These are phyloP conservation scores for Zelleria hepariella DNA, from an alignment of 2,888 invertebrate genomes.

Conservation along the genomic window DNA sequence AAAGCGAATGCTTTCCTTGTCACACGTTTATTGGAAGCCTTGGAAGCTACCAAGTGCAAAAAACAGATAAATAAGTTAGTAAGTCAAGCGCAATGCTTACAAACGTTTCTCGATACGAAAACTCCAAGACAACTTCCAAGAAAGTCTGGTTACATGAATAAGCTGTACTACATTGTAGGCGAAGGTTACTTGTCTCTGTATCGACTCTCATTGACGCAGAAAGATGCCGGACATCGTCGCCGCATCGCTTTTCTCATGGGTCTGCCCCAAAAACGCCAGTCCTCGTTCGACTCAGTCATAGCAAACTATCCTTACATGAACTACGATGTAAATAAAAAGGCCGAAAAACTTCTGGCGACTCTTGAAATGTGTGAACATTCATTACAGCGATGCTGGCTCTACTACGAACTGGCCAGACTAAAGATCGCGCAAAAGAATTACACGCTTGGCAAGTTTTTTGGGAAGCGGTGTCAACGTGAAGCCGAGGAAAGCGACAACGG, in stretches of 20 bases:
- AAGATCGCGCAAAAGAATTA: constrained; percentile 56
- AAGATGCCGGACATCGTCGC: constrained; percentile 56
- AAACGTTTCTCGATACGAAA: constrained; percentile 51
- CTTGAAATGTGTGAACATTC: constrained; percentile 63
- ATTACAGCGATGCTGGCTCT: constrained; percentile 61
- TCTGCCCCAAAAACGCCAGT: too few species aligned
- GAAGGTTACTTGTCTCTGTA: constrained; percentile 56
- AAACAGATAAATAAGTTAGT: constrained; percentile 48
- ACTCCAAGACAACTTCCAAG: constrained; percentile 54
- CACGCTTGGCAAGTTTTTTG: constrained; percentile 58
- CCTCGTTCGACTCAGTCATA: constrained; percentile 67
- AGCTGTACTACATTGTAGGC: constrained; percentile 54
- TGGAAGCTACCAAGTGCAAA: constrained; percentile 14
- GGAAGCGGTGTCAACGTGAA: constrained; percentile 56
- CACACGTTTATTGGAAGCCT: constrained; percentile 27
- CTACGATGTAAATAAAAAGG: constrained; percentile 49
- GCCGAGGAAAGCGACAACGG: constrained; percentile 45
- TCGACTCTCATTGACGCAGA: constrained; percentile 54
- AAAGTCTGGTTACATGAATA: constrained; percentile 52
- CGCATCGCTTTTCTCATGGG: constrained; percentile 64
- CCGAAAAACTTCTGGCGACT: constrained; percentile 37
- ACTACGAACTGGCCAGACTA: constrained; percentile 56
- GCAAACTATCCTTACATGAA: constrained; percentile 60
- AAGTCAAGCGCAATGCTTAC: constrained; percentile 58
- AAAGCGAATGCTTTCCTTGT: constrained; percentile 39